Evolutionary conservation across 2,888 invertebrate species (phyloP), one percentile per base, ranked within the genome.

Genomic region (Gerosis bhagava): DNA sequence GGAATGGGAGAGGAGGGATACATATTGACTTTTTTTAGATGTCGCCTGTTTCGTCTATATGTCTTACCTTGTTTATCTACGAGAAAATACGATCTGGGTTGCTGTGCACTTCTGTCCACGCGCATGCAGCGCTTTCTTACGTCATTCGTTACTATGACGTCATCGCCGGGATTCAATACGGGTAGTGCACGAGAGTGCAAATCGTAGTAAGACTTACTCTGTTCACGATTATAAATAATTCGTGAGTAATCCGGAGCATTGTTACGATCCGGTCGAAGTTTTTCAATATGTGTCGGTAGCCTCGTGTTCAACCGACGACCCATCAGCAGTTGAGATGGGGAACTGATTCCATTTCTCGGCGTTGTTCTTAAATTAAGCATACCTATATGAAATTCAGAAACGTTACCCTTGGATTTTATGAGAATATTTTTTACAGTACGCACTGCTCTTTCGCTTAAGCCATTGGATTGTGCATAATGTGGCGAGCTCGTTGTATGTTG

Each of bases 401-500:
- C 11, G 11, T 25, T 25, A 25, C 25, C 25, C 11, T 25, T n/a
- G 11, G 10, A 25, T 6, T 25, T 25, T n/a, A n/a, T 25, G 25
- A 25, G 25, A 4, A 25, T n/a, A 5, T 11, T 11, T 25, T 25
- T 25, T 10, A 25, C 25, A 4, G 25, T 25, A 11, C 25, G 25
- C 6, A 25, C 25, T 5, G 25, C 25, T 11, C 25, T n/a, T 25
- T 25, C 25, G 11, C 25, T 25, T 10, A 25, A 26, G 8, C 26
- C 42, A 25, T 43, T 43, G 5, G 42, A 43, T 3, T 26, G 34
- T 13, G 24, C 25, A 8, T 17, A 12, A 43, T 43, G 34, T 22
- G 34, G 32, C 11, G 25, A 34, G 2, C 34, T 12, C 29, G 26
- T 26, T 12, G 6, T 26, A 6, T 26, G 26, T 2, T 26, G 10